Conservation (phyloP, 2,888 invertebrate species). For the Clostera curtula region DNA sequence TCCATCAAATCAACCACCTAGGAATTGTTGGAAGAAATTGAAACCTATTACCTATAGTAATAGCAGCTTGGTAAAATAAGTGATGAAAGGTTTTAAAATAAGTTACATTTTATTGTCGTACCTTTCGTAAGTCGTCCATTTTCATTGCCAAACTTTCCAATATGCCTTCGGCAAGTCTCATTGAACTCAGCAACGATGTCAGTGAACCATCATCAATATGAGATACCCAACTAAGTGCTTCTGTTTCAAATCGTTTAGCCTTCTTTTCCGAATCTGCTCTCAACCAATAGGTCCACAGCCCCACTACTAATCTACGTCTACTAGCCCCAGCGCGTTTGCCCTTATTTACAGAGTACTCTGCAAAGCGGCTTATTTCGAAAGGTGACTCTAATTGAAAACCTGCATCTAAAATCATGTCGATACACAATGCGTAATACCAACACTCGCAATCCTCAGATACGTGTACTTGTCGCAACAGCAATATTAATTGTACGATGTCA, state of each 20-base stretch:
- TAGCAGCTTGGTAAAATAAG: not conserved
- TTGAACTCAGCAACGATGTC: conserved; percentile 42
- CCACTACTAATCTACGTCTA: conserved; percentile 45
- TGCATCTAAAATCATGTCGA: conserved; percentile 74
- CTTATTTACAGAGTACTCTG: conserved; percentile 39
- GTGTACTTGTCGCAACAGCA: conserved; percentile 31
- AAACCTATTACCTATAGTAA: conserved; percentile 5
- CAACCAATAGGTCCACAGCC: conserved; percentile 64
- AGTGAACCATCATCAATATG: conserved; percentile 41
- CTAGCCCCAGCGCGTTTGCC: conserved; percentile 35
- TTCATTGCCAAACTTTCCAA: conserved; percentile 61
- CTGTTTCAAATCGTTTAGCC: conserved; percentile 53
- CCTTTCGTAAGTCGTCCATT: conserved; percentile 60
- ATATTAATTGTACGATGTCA: conserved; percentile 51
- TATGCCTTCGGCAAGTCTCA: conserved; percentile 63
- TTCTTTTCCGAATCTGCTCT: conserved; percentile 43
- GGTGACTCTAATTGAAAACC: conserved; percentile 69
- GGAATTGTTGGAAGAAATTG: not conserved
- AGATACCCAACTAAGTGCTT: conserved; percentile 47
- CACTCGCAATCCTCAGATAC: conserved; percentile 43
- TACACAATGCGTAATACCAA: conserved; percentile 75
- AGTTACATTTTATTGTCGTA: conserved; percentile 13
- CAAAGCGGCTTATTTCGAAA: conserved; percentile 53
- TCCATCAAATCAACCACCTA: conserved; percentile 66
- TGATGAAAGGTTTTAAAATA: not conserved